Evolutionary conservation across 23 tunicate genomes (phyloP), one percentile per base, ranked within the genome.

Genomic region (Botrylloides violaceus): DNA sequence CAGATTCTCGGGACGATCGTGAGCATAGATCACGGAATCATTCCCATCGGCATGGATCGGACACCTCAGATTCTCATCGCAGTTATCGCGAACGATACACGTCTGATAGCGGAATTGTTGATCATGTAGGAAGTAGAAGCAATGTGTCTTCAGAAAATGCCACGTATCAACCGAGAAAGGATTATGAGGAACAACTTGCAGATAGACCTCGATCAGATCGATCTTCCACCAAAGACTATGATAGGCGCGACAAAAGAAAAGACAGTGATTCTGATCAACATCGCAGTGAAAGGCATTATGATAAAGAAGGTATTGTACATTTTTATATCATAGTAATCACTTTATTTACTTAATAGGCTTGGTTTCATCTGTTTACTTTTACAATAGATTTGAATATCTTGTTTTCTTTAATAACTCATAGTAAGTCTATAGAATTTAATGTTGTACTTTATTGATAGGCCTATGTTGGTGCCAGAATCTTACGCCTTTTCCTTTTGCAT

Each of bases 21-120:
- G 59, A 63, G 29, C 62, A 58, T 58, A 64, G 70, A 26, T 1
- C 30, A 38, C 58, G 58, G 23, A 29, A 70, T 58, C 75, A 70
- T 43, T 47, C 29, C 65, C 31, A 30, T 18, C 32, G 77, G 50
- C 64, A 57, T 56, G 77, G 48, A 19, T 57, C 64, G 34, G 65
- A 57, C n/a, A 72, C 64, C 39, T 55, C 65, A n/a, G 65, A 57
- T 26, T 29, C 65, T 4, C 65, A 56, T 55, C 32, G 48, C 4
- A 27, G 37, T 29, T 19, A 53, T 38, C 49, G 77, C 27, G 77
- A 57, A 0, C 29, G 65, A 2, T 64, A 72, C 68, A 2, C 37
- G 21, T 56, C 64, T 29, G 19, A 36, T 7, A 29, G 74, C 27
- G 20, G 26, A 37, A 5, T 26, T 22, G 21, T 21, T 27, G 49